Evolutionary conservation across 2,888 invertebrate genomes (phyloP), one percentile per base, ranked within the genome.

Genomic region (Leucozona laternaria): DNA sequence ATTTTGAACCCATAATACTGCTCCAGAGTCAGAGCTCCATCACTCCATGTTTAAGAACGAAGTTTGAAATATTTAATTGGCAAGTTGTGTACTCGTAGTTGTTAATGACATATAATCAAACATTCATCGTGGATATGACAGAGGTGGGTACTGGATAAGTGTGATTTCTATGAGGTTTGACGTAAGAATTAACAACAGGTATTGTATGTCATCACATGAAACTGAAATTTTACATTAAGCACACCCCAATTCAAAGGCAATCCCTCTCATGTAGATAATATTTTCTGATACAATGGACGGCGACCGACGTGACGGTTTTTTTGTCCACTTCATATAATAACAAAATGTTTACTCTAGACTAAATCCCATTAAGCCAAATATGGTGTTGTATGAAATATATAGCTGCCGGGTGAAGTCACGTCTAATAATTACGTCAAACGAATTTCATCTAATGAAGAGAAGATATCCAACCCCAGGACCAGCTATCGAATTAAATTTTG

Each of bases 21-120:
- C 15, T 58, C 13, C 31, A 25, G 17, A 25, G 6, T 1, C 15
- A 25, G n/a, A 28, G 43, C 31, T 31, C 57, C 5, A 15, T n/a
- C 8, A 34, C 1, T 8, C 15, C 31, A 8, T 58, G 37, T 45
- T 10, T 5, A 15, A 43, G 37, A 43, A 48, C 48, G 43, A 70
- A 50, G 25, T 55, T 79, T 83, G 20, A 77, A 77, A 70, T 77
- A 77, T 77, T 77, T 73, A 85, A 81, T 81, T 53, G 68, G 25
- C 43, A 62, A 62, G 48, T 77, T 72, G 37, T 62, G 40, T 53
- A 15, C 50, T 15, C 25, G 22, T 25, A 62, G 20, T 77, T 48
- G 58, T 77, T 81, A 81, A 81, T 81, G 72, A 73, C 60, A 66
- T 58, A 68, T 72, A 37, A 76, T 40, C 60, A 57, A 76, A 48